Conservation (phyloP, 35 echinoderm and acorn worm genomes). For the Anneissia japonica region DNA sequence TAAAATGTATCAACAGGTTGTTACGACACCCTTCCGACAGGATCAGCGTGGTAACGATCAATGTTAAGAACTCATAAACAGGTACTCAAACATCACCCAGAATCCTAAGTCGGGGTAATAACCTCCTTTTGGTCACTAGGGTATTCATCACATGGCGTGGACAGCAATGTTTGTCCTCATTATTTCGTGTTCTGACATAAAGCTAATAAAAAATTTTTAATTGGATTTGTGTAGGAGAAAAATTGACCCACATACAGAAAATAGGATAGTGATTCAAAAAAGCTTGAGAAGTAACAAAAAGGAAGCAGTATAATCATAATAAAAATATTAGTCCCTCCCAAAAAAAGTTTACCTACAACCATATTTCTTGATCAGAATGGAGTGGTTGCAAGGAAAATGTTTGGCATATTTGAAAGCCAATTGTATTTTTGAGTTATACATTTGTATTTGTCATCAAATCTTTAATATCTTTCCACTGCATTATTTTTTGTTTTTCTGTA, state of each 20-base stretch:
- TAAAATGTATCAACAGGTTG: neutral
- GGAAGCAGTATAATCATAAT: too few relatives aligned
- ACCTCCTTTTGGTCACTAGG: neutral
- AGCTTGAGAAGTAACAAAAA: too few relatives aligned
- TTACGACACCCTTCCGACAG: neutral
- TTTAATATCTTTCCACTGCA: too few relatives aligned
- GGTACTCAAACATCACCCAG: neutral
- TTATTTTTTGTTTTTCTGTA: too few relatives aligned
- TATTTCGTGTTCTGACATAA: neutral
- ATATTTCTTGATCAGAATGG: too few relatives aligned
- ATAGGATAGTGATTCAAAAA: neutral
- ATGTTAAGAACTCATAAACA: neutral
- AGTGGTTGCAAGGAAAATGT: too few relatives aligned
- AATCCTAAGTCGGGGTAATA: neutral
- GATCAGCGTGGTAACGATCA: neutral
- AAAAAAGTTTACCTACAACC: too few relatives aligned
- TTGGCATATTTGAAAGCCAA: too few relatives aligned
- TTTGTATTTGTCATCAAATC: too few relatives aligned
- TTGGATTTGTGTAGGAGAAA: neutral
- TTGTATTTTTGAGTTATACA: too few relatives aligned
- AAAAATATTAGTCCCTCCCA: too few relatives aligned
- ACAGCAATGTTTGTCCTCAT: neutral
- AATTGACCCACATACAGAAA: neutral
- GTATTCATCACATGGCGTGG: neutral
- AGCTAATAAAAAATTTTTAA: neutral